phyloP scores from a whole-genome alignment of 2,888 invertebrate species.

The Reticulitermes lucifugus region DNA sequence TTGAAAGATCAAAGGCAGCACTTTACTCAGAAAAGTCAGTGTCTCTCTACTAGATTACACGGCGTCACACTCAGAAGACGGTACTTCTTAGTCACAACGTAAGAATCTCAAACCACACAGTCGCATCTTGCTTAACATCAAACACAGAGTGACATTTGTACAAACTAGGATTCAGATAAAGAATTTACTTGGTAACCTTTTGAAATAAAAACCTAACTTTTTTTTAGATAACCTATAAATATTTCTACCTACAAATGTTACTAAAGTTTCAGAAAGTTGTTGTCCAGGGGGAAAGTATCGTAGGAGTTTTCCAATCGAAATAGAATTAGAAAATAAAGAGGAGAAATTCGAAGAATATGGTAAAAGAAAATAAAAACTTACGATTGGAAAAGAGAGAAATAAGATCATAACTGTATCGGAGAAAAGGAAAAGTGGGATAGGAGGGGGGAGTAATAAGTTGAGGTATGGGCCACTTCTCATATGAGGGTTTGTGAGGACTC shows the following conservation, averaged over 20 bases:
- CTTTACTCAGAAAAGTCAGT: too few species aligned
- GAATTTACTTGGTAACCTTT: neutral
- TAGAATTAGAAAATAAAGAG: constrained; percentile 33
- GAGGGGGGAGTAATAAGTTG: neutral
- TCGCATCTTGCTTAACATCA: too few species aligned
- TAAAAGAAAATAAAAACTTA: constrained; percentile 17
- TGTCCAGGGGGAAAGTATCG: neutral
- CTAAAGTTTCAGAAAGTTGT: neutral
- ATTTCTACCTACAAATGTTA: neutral
- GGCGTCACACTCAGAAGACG: too few species aligned
- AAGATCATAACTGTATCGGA: neutral
- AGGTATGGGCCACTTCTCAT: neutral
- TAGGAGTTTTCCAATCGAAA: constrained; percentile 30
- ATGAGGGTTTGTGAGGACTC: too few species aligned
- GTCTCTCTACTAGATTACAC: too few species aligned
- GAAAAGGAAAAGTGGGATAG: neutral
- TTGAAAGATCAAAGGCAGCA: too few species aligned
- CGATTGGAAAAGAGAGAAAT: constrained; percentile 21
- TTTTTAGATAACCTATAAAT: neutral
- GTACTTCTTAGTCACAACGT: too few species aligned
- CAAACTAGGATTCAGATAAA: neutral
- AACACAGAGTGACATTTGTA: neutral
- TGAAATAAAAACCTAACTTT: neutral
- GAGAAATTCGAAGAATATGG: constrained; percentile 10
- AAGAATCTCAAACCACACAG: too few species aligned